Conservation (phyloP, 2,797 vertebrate species). For the Syndactyla subalaris region DNA sequence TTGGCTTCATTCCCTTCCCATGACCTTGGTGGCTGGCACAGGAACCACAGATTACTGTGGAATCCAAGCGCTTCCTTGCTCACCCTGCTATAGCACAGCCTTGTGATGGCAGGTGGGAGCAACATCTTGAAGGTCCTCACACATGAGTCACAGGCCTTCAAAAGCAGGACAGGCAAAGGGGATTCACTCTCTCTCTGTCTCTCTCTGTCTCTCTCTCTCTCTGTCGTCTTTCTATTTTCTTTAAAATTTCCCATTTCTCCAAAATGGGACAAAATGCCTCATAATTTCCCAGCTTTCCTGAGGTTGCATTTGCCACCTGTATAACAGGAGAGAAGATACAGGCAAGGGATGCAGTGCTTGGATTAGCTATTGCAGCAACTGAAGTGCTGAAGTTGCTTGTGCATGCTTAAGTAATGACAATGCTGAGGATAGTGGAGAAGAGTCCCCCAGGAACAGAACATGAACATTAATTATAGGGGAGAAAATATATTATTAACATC, state of each 20-base stretch:
- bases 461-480: constrained; percentile 78
- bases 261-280: neutral
- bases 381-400: constrained; percentile 49
- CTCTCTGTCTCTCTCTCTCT: too few relatives aligned
- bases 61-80: neutral
- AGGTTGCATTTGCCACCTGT: neutral
- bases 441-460: constrained; percentile 55
- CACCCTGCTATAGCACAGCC: neutral
- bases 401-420: constrained; percentile 30
- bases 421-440: constrained; percentile 35
- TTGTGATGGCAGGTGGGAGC: neutral
- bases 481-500: constrained; percentile 73
- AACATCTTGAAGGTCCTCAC: neutral
- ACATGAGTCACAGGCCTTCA: neutral
- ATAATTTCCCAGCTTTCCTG: neutral
- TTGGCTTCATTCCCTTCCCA: neutral
- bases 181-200: neutral
- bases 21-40: neutral
- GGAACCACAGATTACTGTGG: neutral
- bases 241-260: neutral
- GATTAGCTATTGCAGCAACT: neutral
- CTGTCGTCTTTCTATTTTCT: neutral
- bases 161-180: neutral
- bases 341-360: neutral
- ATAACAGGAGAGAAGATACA: neutral